Evolutionary conservation across 2,113 vertebrate species (phyloP), one percentile per base, ranked within the genome.

Genomic region (Nannospalax galili): DNA sequence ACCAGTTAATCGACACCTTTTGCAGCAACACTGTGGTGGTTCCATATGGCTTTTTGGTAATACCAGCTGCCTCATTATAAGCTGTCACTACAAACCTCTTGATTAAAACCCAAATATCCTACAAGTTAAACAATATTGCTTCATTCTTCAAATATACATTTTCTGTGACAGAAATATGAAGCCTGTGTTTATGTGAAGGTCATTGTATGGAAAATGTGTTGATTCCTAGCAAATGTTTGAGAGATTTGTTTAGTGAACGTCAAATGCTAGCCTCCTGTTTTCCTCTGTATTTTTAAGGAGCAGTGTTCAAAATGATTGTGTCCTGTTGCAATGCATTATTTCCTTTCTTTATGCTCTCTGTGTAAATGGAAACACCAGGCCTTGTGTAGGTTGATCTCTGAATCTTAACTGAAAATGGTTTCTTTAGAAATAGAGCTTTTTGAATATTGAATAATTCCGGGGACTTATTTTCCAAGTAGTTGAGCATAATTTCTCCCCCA

Each of bases 11-110:
- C 97, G 94, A 97, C 97, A 81, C 15, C 48, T 65, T 95, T 97
- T 97, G 90, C 89, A 93, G 74, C 70, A 94, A 82, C 62, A 70
- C 81, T 56, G 1, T 94, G 92, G 93, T 96, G 86, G 65, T 62
- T 97, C 92, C 90, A 69, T 58, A 0, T 84, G 65, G 0, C 88
- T 98, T 96, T 96, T 97, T 87, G 97, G 84, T 97, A 96, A 79
- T 96, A 96, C 80, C 97, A 98, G 87, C 95, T 96, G 95, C 95
- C 92, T 97, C 84, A 80, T 97, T 98, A 96, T 97, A 96, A 95
- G n/a, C 91, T 98, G 95, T 97, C 82, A 90, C 85, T 97, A 94
- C 92, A 92, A 91, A 96, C 67, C 88, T 96, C 88, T 97, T 97
- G 72, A 81, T 97, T 98, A 98, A 98, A 97, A 81, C 48, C 17